Percentiles rank a stretch among this genome's conserved stretches.
These are phyloP conservation scores for Leptinotarsa juncta DNA, from an alignment of 2,888 invertebrate species.

Conservation along the genomic window DNA sequence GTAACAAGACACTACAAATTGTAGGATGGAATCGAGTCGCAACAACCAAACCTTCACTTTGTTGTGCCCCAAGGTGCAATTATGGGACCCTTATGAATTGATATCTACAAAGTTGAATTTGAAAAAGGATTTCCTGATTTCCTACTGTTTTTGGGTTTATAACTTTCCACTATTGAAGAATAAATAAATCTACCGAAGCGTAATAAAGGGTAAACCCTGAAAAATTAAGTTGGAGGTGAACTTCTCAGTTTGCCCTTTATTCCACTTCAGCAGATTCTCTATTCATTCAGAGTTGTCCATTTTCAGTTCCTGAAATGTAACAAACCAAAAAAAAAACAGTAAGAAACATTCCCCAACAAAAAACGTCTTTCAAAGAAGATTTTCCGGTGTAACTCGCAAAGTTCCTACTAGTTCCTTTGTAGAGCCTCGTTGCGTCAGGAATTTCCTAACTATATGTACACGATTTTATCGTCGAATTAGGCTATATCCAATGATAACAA, in stretches of 20 bases:
- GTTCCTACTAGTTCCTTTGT: neutral
- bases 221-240: no score
- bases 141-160: no score
- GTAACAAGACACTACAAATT: neutral
- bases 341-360: no score
- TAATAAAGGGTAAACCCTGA: no score
- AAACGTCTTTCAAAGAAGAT: neutral
- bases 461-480: neutral
- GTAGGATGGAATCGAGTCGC: neutral
- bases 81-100: neutral
- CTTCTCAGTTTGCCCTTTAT: no score
- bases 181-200: no score
- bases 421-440: neutral
- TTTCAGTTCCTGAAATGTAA: no score
- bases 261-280: no score
- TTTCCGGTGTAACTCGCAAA: neutral
- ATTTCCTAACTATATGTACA: slow-evolving; percentile 13
- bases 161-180: neutral
- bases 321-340: no score
- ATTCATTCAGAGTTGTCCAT: no score
- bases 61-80: neutral
- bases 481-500: slow-evolving; percentile 1
- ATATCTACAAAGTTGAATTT: neutral
- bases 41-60: neutral
- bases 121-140: no score